Conservation (phyloP, 2,888 invertebrate genomes). For the Junonia oenone region DNA sequence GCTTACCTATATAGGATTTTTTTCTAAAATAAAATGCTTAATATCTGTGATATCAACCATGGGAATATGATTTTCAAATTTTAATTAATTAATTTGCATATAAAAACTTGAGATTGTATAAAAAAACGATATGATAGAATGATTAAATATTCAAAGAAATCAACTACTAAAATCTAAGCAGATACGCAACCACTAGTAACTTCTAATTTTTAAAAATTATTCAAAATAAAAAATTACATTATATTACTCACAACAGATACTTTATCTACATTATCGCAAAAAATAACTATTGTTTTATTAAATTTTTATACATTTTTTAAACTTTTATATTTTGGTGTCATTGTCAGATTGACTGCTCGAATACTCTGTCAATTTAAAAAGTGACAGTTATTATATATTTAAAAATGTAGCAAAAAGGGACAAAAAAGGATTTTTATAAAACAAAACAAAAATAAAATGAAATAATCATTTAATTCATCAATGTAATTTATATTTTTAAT, state of each 20-base stretch:
- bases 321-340: slow-evolving; percentile 2
- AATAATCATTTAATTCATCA: slow-evolving; percentile 64
- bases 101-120: too few relatives aligned
- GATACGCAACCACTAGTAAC: too few relatives aligned
- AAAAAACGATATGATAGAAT: too few relatives aligned
- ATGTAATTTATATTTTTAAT: slow-evolving; percentile 50
- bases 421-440: slow-evolving; percentile 17
- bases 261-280: background rate
- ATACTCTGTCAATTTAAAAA: slow-evolving; percentile 6
- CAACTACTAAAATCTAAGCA: too few relatives aligned
- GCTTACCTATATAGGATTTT: too few relatives aligned
- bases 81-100: too few relatives aligned
- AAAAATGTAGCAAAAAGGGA: background rate
- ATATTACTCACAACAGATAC: background rate
- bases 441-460: slow-evolving; percentile 37
- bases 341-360: background rate
- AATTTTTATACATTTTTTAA: background rate
- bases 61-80: too few relatives aligned
- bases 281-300: background rate
- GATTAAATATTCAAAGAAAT: too few relatives aligned
- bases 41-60: too few relatives aligned
- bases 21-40: too few relatives aligned
- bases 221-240: background rate
- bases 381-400: background rate
- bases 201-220: slow-evolving; percentile 17